These are phyloP conservation scores for Telmatherina bonti DNA, from an alignment of 2,797 vertebrate species.

Conservation along the genomic window DNA sequence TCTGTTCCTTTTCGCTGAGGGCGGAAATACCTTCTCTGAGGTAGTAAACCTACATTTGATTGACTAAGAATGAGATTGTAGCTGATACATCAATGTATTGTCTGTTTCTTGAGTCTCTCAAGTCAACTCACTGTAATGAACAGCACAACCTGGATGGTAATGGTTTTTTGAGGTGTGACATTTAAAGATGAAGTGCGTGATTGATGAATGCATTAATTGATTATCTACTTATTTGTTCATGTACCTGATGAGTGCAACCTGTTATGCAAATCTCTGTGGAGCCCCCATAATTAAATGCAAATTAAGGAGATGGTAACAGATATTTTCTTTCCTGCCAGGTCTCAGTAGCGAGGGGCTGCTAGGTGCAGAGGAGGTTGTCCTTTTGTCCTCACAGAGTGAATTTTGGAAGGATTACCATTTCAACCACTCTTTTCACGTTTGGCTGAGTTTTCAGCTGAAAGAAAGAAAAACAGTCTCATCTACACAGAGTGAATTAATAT, in stretches of 20 bases:
- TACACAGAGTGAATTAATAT: constrained; percentile 76
- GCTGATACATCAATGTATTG: constrained; percentile 63
- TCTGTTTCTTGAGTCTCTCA: constrained; percentile 57
- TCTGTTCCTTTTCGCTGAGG: constrained; percentile 62
- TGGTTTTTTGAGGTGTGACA: constrained; percentile 68
- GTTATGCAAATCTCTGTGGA: constrained; percentile 72
- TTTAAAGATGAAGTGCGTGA: constrained; percentile 74
- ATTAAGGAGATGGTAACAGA: constrained; percentile 59
- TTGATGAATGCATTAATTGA: constrained; percentile 77
- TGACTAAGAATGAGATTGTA: constrained; percentile 66
- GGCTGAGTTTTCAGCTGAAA: constrained; percentile 68
- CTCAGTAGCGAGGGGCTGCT: constrained; percentile 8
- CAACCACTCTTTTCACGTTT: constrained; percentile 69
- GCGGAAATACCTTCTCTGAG: constrained; percentile 58
- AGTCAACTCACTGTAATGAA: constrained; percentile 50
- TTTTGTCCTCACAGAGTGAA: constrained; percentile 64
- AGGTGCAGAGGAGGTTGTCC: constrained; percentile 23
- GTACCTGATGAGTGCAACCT: constrained; percentile 73
- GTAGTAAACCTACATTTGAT: constrained; percentile 71
- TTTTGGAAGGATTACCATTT: constrained; percentile 67
- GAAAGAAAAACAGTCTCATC: constrained; percentile 37
- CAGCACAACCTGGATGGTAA: constrained; percentile 51
- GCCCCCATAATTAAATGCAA: constrained; percentile 78
- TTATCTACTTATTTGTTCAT: constrained; percentile 76
- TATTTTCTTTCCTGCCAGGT: constrained; percentile 59